phyloP scores from a whole-genome alignment of 1,140 invertebrate species.

The Ericerus pela region DNA sequence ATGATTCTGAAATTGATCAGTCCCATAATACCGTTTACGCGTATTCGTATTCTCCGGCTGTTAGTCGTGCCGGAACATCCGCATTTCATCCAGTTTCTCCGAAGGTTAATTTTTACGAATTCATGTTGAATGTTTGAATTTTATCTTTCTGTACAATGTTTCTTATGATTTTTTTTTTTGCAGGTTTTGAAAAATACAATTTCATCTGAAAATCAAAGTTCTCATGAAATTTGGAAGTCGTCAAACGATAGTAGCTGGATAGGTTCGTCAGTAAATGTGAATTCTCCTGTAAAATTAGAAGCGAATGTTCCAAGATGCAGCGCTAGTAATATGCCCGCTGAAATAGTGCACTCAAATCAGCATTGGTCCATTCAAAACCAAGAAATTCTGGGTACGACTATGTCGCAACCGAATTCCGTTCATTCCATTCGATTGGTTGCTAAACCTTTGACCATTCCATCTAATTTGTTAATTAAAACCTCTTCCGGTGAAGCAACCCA shows the following conservation, averaged over 20 bases:
- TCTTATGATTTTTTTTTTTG: no score
- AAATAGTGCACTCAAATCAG: not conserved
- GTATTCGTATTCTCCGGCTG: conserved; percentile 50
- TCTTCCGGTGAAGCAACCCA: no score
- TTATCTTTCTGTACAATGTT: not conserved
- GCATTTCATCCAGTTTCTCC: conserved; percentile 62
- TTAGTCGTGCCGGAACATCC: conserved; percentile 60
- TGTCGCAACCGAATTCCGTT: not conserved
- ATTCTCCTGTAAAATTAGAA: not conserved
- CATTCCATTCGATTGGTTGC: not conserved
- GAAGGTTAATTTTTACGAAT: no score
- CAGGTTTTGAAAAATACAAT: not conserved
- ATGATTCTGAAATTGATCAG: no score
- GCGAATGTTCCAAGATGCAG: not conserved
- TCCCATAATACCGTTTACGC: conserved; percentile 28
- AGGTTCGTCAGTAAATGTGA: not conserved
- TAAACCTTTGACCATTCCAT: no score
- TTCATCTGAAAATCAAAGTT: not conserved
- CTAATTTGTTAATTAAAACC: no score
- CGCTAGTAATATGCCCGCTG: no score
- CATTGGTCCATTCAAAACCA: not conserved
- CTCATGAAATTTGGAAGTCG: not conserved
- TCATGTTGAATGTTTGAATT: not conserved
- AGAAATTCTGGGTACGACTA: not conserved
- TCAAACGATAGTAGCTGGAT: not conserved